Percentiles rank a stretch among this genome's conserved stretches.
phyloP scores from a whole-genome alignment of 92 coral and sea anemone genomes.

The Parazoanthus swiftii region DNA sequence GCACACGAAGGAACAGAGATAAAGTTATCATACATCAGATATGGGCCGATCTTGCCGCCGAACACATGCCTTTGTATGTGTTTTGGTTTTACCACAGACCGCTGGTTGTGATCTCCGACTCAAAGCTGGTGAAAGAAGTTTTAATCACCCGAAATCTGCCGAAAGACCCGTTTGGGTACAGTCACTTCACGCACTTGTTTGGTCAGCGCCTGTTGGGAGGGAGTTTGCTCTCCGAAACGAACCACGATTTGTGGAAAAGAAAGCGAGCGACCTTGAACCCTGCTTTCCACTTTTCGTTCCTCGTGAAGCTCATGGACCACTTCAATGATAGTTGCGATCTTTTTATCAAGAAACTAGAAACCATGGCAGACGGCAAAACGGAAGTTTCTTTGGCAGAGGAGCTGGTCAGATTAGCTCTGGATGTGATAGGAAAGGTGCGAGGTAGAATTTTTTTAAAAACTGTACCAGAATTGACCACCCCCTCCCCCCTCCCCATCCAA shows the following conservation, averaged over 20 bases:
- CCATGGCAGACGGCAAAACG: conserved; percentile 74
- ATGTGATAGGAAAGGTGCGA: conserved; percentile 75
- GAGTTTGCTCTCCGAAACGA: conserved; percentile 73
- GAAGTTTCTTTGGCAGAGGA: conserved; percentile 88
- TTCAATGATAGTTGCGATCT: conserved; percentile 75
- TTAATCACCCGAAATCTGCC: conserved; percentile 76
- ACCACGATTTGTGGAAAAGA: conserved; percentile 66
- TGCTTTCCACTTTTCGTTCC: conserved; percentile 62
- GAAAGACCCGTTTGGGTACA: conserved; percentile 81
- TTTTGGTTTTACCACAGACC: conserved; percentile 93
- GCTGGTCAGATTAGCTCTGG: conserved; percentile 70
- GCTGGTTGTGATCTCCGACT: conserved; percentile 74
- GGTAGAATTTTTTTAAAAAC: neutral
- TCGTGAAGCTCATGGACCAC: conserved; percentile 52
- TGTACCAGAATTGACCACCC: too few relatives aligned
- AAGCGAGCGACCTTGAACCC: conserved; percentile 66
- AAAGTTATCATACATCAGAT: conserved; percentile 78
- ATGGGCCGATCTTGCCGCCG: conserved; percentile 73
- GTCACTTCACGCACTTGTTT: conserved; percentile 72
- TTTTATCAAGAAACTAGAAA: conserved; percentile 69
- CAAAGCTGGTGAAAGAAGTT: conserved; percentile 72
- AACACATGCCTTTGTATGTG: conserved; percentile 74
- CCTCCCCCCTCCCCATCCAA: neutral
- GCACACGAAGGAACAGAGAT: conserved; percentile 51
- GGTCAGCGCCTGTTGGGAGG: conserved; percentile 84